Conservation (phyloP, 2,888 invertebrate species). For the Drosophila niveifrons region DNA sequence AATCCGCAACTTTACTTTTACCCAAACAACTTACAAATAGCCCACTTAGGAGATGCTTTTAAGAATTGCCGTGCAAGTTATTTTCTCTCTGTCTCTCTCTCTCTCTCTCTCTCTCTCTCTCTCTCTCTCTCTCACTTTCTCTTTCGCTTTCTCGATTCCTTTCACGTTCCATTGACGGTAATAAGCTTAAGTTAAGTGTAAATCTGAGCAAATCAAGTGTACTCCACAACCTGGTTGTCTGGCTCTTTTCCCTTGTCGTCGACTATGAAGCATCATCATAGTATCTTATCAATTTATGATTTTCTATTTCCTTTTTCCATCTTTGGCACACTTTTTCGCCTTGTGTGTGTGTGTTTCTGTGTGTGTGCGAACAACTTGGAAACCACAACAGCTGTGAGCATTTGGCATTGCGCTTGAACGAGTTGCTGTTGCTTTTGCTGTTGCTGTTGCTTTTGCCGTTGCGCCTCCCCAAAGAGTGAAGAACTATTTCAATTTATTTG, state of each 20-base stretch:
- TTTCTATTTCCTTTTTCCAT: conserved; percentile 26
- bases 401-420: conserved; percentile 25
- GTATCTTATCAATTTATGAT: conserved; percentile 24
- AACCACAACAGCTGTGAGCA: conserved; percentile 51
- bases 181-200: conserved; percentile 16
- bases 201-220: conserved; percentile 1
- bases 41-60: neutral
- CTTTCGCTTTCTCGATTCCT: neutral
- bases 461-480: neutral
- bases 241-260: neutral
- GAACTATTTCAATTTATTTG: conserved; percentile 33
- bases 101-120: too few relatives aligned
- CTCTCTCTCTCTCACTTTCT: too few relatives aligned
- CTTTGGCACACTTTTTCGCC: neutral
- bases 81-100: too few relatives aligned
- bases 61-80: neutral
- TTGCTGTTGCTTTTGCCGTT: neutral
- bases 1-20: too few relatives aligned
- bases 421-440: neutral
- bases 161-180: neutral
- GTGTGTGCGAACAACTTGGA: conserved; percentile 9
- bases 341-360: too few relatives aligned
- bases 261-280: neutral
- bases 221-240: neutral
- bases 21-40: neutral